Evolutionary conservation across 2,888 invertebrate genomes (phyloP).

Genomic region (Ditula angustiorana): DNA sequence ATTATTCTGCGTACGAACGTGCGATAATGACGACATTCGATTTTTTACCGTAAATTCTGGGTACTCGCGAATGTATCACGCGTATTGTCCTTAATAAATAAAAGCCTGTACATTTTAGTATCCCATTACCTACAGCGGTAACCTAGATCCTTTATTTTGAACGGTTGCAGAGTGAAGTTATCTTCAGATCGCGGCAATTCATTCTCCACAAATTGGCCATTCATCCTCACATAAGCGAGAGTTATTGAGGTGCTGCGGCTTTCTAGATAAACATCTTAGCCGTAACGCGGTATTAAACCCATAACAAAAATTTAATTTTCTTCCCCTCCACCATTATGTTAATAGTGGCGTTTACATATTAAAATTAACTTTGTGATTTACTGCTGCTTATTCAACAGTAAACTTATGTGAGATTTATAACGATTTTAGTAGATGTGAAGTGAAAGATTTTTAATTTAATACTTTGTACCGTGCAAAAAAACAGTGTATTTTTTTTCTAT

Average conservation of each 20-base stretch:
- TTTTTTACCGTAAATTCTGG: too few relatives aligned
- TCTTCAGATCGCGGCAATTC: conserved; percentile 69
- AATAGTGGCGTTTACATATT: conserved; percentile 42
- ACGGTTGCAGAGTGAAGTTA: conserved; percentile 51
- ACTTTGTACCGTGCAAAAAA: too few relatives aligned
- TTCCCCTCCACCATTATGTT: conserved; percentile 43
- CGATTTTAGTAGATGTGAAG: too few relatives aligned
- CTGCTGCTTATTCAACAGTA: not conserved
- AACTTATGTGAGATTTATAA: not conserved
- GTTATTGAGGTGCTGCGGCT: conserved; percentile 58
- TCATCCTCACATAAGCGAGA: conserved; percentile 70
- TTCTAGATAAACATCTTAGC: conserved; percentile 52
- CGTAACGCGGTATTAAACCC: conserved; percentile 51
- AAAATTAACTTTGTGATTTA: conserved; percentile 43
- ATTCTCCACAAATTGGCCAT: conserved; percentile 75
- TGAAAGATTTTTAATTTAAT: too few relatives aligned
- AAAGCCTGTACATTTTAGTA: conserved; percentile 30
- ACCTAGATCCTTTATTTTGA: conserved; percentile 39
- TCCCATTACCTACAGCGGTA: conserved; percentile 28
- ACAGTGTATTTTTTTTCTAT: too few relatives aligned
- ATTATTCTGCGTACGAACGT: too few relatives aligned
- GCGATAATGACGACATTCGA: too few relatives aligned
- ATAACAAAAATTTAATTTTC: conserved; percentile 53
- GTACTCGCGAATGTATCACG: not conserved
- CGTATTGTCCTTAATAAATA: conserved; percentile 11